Conservation (phyloP, 2,888 invertebrate genomes). For the Orchestes rusci region DNA sequence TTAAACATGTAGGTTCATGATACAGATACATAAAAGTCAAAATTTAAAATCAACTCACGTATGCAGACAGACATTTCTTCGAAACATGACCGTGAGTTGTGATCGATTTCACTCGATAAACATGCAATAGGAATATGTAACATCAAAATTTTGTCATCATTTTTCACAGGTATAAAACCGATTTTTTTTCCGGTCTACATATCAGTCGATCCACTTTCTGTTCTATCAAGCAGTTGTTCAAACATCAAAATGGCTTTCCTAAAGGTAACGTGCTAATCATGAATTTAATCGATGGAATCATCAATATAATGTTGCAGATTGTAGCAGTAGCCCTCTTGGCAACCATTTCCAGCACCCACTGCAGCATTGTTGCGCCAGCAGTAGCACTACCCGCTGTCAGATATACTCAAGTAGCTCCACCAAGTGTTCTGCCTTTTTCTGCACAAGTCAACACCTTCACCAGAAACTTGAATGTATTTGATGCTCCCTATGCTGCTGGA, state of each 20-base stretch:
- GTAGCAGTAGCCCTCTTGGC: slow-evolving; percentile 22
- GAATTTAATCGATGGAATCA: neutral
- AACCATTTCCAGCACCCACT: slow-evolving; percentile 14
- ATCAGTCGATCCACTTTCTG: slow-evolving; percentile 17
- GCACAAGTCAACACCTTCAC: slow-evolving; percentile 52
- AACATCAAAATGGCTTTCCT: slow-evolving; percentile 16
- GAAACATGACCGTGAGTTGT: slow-evolving; percentile 1
- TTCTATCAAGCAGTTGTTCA: neutral
- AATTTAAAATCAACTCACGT: slow-evolving; percentile 10
- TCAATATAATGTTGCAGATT: slow-evolving; percentile 23
- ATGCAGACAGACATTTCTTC: slow-evolving; percentile 1
- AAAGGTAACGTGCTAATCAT: too few relatives aligned
- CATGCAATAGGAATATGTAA: slow-evolving; percentile 7
- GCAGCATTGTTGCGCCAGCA: slow-evolving; percentile 22
- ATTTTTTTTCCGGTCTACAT: slow-evolving; percentile 10
- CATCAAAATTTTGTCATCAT: slow-evolving; percentile 4
- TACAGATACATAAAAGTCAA: too few relatives aligned
- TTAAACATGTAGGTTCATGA: too few relatives aligned
- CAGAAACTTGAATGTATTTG: slow-evolving; percentile 44
- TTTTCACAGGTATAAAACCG: slow-evolving; percentile 15
- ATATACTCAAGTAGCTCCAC: slow-evolving; percentile 50
- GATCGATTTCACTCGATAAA: slow-evolving; percentile 15
- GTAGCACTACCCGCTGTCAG: slow-evolving; percentile 23
- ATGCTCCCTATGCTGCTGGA: slow-evolving; percentile 39
- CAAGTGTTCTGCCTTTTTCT: slow-evolving; percentile 56